phyloP scores from a whole-genome alignment of 1,140 invertebrate genomes.

The Drosophila hydei region DNA sequence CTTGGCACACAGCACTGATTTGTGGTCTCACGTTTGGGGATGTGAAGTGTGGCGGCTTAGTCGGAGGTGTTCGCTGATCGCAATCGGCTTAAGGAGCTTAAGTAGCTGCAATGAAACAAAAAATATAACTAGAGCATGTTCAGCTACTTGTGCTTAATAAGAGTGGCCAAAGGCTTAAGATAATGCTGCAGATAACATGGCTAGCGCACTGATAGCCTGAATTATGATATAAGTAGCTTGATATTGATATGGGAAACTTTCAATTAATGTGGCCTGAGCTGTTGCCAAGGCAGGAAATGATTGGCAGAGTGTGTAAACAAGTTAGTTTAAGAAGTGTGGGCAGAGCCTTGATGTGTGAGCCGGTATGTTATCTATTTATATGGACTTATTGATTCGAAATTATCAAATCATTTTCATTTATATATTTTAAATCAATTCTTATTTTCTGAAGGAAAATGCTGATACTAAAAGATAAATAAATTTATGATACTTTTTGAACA shows the following conservation, averaged over 20 bases:
- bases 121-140: conserved; percentile 19
- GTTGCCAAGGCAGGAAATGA: background rate
- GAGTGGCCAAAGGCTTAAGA: conserved; percentile 6
- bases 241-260: conserved; percentile 1
- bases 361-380: no score
- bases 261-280: background rate
- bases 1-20: no score
- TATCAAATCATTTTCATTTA: no score
- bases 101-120: background rate
- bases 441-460: no score
- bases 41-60: conserved; percentile 19
- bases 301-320: background rate
- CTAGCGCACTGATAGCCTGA: background rate
- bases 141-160: conserved; percentile 18
- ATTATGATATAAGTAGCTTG: conserved; percentile 1
- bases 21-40: no score
- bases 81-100: conserved; percentile 12
- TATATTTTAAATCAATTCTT: no score
- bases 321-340: no score
- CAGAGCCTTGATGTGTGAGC: no score
- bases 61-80: conserved; percentile 19
- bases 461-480: no score
- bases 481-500: no score
- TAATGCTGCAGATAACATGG: conserved; percentile 8
- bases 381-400: no score